Evolutionary conservation across 2,113 vertebrate species (phyloP).

Genomic region (Jacana jacana): DNA sequence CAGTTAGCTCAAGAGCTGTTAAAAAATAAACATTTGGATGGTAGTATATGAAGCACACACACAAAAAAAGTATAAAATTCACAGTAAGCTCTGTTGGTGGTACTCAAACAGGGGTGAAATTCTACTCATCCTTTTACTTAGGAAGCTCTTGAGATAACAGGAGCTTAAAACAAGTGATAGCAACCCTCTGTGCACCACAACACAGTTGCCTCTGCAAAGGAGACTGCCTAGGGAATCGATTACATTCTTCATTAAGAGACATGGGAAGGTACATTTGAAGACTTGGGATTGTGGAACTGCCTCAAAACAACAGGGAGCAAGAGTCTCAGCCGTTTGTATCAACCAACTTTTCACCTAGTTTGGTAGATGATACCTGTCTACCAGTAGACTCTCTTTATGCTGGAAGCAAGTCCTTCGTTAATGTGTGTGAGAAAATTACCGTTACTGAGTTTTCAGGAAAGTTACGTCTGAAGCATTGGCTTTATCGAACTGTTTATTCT

Average conservation of each 20-base stretch:
- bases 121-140: neutral
- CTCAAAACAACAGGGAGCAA: neutral
- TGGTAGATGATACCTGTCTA: neutral
- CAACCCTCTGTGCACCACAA: neutral
- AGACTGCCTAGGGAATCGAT: neutral
- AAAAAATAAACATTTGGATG: neutral
- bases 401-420: neutral
- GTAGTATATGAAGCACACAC: neutral
- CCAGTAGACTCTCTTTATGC: neutral
- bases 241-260: neutral
- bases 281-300: neutral
- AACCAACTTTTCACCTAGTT: neutral
- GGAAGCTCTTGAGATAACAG: neutral
- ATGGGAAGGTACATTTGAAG: neutral
- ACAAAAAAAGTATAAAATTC: accelerated
- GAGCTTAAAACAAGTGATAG: neutral
- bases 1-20: neutral
- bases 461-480: neutral
- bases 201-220: neutral
- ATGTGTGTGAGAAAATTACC: neutral
- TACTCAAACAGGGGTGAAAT: neutral
- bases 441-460: neutral
- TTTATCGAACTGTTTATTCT: constrained; percentile 30
- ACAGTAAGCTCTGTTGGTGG: neutral
- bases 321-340: neutral